Evolutionary conservation across 2,797 vertebrate species (phyloP).

Genomic region (Pseudochaenichthys georgianus): DNA sequence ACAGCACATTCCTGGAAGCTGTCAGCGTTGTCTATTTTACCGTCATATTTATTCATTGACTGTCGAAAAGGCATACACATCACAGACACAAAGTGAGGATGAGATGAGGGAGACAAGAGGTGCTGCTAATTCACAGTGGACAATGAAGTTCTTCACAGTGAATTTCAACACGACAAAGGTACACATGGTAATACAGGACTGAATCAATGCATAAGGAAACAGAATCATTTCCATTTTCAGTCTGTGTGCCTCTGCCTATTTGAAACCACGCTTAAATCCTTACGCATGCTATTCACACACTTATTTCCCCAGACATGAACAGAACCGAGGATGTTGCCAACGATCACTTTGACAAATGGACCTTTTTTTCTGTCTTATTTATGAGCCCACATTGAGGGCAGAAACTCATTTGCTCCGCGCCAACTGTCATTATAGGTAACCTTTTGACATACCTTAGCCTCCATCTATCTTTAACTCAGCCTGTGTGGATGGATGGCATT

Average conservation of each 20-base stretch:
- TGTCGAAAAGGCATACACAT: slow-evolving; percentile 43
- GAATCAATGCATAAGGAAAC: slow-evolving; percentile 62
- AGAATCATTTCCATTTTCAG: slow-evolving; percentile 50
- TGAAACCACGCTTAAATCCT: slow-evolving; percentile 41
- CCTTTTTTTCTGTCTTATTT: slow-evolving; percentile 45
- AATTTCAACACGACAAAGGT: slow-evolving; percentile 37
- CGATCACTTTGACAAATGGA: slow-evolving; percentile 54
- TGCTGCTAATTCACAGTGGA: slow-evolving; percentile 65
- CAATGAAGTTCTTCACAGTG: slow-evolving; percentile 57
- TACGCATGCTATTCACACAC: slow-evolving; percentile 43
- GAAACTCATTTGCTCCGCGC: slow-evolving; percentile 53
- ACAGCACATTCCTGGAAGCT: slow-evolving; percentile 34
- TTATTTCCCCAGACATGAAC: slow-evolving; percentile 62
- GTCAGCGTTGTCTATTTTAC: slow-evolving; percentile 20
- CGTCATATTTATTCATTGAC: slow-evolving; percentile 46
- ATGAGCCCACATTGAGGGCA: slow-evolving; percentile 27
- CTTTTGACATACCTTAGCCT: slow-evolving; percentile 42
- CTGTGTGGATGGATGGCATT: slow-evolving; percentile 52
- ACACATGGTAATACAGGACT: slow-evolving; percentile 30
- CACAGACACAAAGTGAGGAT: slow-evolving; percentile 35
- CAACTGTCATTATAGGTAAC: slow-evolving; percentile 54
- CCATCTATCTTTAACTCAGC: slow-evolving; percentile 28
- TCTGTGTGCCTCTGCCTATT: slow-evolving; percentile 35
- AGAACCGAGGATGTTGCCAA: slow-evolving; percentile 51
- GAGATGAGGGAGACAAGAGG: slow-evolving; percentile 65